Evolutionary conservation across 2,113 vertebrate genomes (phyloP).

Genomic region (Cryptomyrus ogoouensis): DNA sequence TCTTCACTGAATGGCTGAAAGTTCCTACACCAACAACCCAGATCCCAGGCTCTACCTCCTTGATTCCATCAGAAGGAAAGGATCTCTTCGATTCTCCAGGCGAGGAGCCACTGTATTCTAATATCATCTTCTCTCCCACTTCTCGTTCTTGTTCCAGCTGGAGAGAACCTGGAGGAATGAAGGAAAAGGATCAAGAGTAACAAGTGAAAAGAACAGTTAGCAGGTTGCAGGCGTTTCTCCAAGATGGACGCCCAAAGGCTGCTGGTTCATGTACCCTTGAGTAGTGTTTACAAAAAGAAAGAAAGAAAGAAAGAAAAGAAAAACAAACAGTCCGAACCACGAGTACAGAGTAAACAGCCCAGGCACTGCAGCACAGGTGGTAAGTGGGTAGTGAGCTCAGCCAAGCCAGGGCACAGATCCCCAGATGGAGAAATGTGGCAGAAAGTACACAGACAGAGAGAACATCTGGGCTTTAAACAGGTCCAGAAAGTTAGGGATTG

Average conservation of each 20-base stretch:
- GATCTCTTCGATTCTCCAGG: not conserved
- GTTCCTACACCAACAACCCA: not conserved
- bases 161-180: not conserved
- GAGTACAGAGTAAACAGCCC: not conserved
- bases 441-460: not conserved
- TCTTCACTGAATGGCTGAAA: not conserved
- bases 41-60: not conserved
- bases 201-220: not conserved
- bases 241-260: not conserved
- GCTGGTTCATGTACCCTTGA: not conserved
- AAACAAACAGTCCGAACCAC: not conserved
- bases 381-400: not conserved
- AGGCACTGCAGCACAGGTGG: not conserved
- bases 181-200: not conserved
- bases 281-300: not conserved
- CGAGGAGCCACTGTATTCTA: not conserved
- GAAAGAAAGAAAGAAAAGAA: not conserved
- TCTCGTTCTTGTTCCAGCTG: not conserved
- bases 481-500: not conserved
- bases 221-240: not conserved
- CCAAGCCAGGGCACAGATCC: not conserved
- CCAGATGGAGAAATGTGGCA: not conserved
- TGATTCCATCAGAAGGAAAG: not conserved
- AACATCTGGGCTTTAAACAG: constrained; percentile 1
- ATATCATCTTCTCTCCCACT: not conserved